phyloP scores from a whole-genome alignment of 2,888 invertebrate species.

The Homarus gammarus region DNA sequence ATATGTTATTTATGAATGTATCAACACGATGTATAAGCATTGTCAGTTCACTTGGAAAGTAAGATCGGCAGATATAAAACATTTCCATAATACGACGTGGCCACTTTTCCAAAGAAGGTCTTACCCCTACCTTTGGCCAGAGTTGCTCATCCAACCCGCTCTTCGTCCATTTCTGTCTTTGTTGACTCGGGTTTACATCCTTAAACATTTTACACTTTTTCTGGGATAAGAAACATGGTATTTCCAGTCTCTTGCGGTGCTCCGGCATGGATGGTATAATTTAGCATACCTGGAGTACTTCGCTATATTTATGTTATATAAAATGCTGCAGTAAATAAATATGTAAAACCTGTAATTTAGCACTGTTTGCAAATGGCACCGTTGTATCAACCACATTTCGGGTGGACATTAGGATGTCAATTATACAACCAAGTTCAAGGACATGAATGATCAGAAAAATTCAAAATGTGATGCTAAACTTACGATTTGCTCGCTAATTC shows the following conservation, averaged over 20 bases:
- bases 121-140: slow-evolving; percentile 56
- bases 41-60: no score
- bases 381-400: neutral
- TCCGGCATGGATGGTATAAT: neutral
- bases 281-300: neutral
- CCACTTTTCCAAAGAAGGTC: slow-evolving; percentile 52
- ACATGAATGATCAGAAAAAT: no score
- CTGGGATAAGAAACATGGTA: neutral
- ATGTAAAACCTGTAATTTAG: slow-evolving; percentile 11
- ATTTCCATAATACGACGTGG: slow-evolving; percentile 44
- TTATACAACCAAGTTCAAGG: no score
- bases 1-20: neutral
- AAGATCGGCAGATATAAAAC: neutral
- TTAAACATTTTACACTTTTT: slow-evolving; percentile 34
- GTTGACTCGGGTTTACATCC: slow-evolving; percentile 48
- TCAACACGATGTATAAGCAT: no score
- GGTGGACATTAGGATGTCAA: neutral
- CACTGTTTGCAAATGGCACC: slow-evolving; percentile 10
- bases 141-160: slow-evolving; percentile 61
- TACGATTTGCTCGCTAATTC: no score
- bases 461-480: no score
- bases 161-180: slow-evolving; percentile 69
- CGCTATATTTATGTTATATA: neutral
- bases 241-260: neutral
- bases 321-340: neutral